A percentile compares a stretch with the other conserved stretches of the same genome.
These are phyloP conservation scores for Platichthys stellatus DNA, from an alignment of 2,113 vertebrate genomes.

Conservation along the genomic window DNA sequence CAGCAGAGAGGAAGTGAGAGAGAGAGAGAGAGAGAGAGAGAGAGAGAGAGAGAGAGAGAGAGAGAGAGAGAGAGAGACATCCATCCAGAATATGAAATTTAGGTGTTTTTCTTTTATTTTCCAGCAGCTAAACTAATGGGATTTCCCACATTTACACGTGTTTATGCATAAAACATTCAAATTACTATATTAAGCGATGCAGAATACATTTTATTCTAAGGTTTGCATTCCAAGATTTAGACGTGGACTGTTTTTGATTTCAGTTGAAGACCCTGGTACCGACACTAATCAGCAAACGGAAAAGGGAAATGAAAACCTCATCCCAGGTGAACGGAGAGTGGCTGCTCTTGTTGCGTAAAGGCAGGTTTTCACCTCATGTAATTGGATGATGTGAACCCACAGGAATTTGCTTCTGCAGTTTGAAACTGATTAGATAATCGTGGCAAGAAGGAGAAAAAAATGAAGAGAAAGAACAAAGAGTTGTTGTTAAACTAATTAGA, in stretches of 20 bases:
- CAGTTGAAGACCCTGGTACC: too few species aligned
- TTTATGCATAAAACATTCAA: too few species aligned
- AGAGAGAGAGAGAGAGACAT: neutral
- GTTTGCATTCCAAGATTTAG: neutral
- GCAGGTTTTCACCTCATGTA: neutral
- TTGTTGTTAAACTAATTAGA: slow-evolving; percentile 10
- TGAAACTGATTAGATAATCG: slow-evolving; percentile 9
- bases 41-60: neutral
- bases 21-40: slow-evolving; percentile 37
- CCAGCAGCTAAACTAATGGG: neutral
- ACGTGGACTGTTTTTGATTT: neutral
- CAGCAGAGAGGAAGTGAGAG: slow-evolving; percentile 83
- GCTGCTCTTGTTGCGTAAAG: too few species aligned
- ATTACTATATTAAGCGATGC: neutral
- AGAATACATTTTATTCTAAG: neutral
- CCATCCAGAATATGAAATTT: neutral
- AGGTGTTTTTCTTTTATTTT: neutral
- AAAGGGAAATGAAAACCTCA: neutral
- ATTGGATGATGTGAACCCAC: slow-evolving; percentile 11
- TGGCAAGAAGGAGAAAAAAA: too few species aligned
- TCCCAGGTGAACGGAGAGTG: neutral
- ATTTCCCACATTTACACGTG: neutral
- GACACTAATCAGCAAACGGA: neutral
- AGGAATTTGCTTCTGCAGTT: neutral
- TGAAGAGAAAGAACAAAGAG: neutral